Percentiles rank a stretch among this genome's conserved stretches.
These are phyloP conservation scores for Ophion obscuratus DNA, from an alignment of 2,888 invertebrate genomes.

Conservation along the genomic window DNA sequence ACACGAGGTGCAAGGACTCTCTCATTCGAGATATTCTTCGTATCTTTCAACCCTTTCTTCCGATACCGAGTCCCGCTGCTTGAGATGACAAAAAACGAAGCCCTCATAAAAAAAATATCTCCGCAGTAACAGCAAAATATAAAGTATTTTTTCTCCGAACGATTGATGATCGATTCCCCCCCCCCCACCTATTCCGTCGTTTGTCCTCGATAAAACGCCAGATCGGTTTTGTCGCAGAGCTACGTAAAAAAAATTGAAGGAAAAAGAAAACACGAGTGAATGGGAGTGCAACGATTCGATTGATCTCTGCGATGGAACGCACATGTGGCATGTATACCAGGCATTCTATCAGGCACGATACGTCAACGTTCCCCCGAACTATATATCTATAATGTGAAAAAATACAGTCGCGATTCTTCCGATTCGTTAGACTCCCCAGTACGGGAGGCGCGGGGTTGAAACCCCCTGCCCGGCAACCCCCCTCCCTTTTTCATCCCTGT, in stretches of 20 bases:
- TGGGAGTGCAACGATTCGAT: slow-evolving; percentile 38
- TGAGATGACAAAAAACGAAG: neutral
- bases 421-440: slow-evolving; percentile 48
- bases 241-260: neutral
- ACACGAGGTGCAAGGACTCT: too few relatives aligned
- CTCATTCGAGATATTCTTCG: neutral
- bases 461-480: neutral
- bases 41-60: neutral
- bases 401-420: slow-evolving; percentile 50
- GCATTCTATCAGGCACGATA: slow-evolving; percentile 17
- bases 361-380: slow-evolving; percentile 21
- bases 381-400: slow-evolving; percentile 8
- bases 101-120: neutral
- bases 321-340: slow-evolving; percentile 9
- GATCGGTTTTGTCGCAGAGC: slow-evolving; percentile 7
- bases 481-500: slow-evolving; percentile 14
- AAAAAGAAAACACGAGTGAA: slow-evolving; percentile 25
- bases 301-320: slow-evolving; percentile 35
- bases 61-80: neutral
- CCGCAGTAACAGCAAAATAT: neutral
- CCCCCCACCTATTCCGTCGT: slow-evolving; percentile 3
- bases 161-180: slow-evolving; percentile 31
- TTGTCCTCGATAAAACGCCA: slow-evolving; percentile 50
- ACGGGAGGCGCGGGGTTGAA: slow-evolving; percentile 5
- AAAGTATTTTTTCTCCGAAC: slow-evolving; percentile 1